Conservation (phyloP, 2,888 invertebrate species). For the Lasioglossum figueresi region DNA sequence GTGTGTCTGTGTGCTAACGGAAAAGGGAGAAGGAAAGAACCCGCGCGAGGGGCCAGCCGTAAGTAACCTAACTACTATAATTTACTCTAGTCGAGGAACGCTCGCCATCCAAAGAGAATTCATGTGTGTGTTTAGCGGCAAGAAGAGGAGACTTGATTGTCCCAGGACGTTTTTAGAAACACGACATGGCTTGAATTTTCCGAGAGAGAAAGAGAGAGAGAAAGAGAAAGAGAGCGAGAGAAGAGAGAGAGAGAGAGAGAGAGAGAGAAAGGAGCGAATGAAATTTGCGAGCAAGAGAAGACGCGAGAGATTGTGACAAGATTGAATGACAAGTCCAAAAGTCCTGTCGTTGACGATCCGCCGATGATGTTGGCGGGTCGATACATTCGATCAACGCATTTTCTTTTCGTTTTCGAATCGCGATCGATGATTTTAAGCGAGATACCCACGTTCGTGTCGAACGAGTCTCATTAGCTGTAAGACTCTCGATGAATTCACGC, state of each 20-base stretch:
- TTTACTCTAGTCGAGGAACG: slow-evolving; percentile 68
- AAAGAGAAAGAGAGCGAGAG: neutral
- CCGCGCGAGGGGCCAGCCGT: slow-evolving; percentile 75
- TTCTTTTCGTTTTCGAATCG: neutral
- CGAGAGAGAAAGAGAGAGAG: neutral
- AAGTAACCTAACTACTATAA: slow-evolving; percentile 65
- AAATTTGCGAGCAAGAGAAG: neutral
- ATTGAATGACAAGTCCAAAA: slow-evolving; percentile 29
- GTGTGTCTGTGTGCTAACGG: slow-evolving; percentile 18
- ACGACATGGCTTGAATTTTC: slow-evolving; percentile 27
- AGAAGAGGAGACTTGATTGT: slow-evolving; percentile 1
- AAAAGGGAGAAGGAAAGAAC: slow-evolving; percentile 49
- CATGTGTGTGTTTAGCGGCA: slow-evolving; percentile 36
- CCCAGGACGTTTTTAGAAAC: slow-evolving; percentile 17
- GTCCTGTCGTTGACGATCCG: slow-evolving; percentile 45
- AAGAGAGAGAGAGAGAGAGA: neutral
- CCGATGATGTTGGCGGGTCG: slow-evolving; percentile 29
- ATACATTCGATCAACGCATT: slow-evolving; percentile 17
- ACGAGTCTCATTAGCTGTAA: slow-evolving; percentile 18
- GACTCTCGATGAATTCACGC: slow-evolving; percentile 54
- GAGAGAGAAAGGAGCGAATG: neutral
- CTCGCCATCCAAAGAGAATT: slow-evolving; percentile 48
- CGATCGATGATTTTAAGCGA: slow-evolving; percentile 17
- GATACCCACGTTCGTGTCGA: slow-evolving; percentile 7
- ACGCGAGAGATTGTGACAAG: neutral